A percentile compares a stretch with the other conserved stretches of the same genome.
These are phyloP conservation scores for Drosophila tristis DNA, from an alignment of 1,140 invertebrate genomes.

Conservation along the genomic window DNA sequence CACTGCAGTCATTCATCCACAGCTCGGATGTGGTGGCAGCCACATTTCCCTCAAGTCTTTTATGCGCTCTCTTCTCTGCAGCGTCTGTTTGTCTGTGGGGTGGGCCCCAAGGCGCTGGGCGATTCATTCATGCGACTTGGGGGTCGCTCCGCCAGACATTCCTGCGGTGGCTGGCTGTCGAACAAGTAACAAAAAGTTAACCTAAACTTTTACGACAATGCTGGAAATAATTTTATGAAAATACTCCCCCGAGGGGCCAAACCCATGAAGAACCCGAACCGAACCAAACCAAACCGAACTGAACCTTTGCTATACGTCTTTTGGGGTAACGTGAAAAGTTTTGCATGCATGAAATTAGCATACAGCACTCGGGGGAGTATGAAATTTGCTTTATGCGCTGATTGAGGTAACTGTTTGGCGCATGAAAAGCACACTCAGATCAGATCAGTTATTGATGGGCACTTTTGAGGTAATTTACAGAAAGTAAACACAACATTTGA, in stretches of 20 bases:
- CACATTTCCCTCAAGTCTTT: slow-evolving; percentile 7
- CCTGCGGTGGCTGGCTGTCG: slow-evolving; percentile 40
- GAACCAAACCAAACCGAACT: too few species aligned
- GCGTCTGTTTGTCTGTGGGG: slow-evolving; percentile 9
- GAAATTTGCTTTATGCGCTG: slow-evolving; percentile 27
- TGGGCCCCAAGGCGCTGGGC: slow-evolving; percentile 39
- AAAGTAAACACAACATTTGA: too few species aligned
- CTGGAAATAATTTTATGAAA: slow-evolving; percentile 74
- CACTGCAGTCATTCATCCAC: slow-evolving; percentile 34
- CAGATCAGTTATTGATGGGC: too few species aligned
- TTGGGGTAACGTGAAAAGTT: slow-evolving; percentile 6
- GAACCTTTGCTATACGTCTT: not conserved
- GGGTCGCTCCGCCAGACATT: slow-evolving; percentile 43
- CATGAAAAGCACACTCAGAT: not conserved
- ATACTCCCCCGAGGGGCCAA: slow-evolving; percentile 48
- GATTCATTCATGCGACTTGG: slow-evolving; percentile 68
- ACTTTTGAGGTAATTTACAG: too few species aligned
- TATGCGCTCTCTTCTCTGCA: slow-evolving; percentile 3
- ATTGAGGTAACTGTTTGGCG: slow-evolving; percentile 29
- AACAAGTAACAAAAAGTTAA: slow-evolving; percentile 61
- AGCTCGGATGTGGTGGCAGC: slow-evolving; percentile 15
- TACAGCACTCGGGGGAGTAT: slow-evolving; percentile 24
- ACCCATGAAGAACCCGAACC: slow-evolving; percentile 4
- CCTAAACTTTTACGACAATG: slow-evolving; percentile 72
- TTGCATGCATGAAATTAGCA: slow-evolving; percentile 45